Percentiles rank a stretch among this genome's conserved stretches.
Evolutionary conservation across 2,113 vertebrate genomes (phyloP).

Genomic region (Microcebus ravelobensis): DNA sequence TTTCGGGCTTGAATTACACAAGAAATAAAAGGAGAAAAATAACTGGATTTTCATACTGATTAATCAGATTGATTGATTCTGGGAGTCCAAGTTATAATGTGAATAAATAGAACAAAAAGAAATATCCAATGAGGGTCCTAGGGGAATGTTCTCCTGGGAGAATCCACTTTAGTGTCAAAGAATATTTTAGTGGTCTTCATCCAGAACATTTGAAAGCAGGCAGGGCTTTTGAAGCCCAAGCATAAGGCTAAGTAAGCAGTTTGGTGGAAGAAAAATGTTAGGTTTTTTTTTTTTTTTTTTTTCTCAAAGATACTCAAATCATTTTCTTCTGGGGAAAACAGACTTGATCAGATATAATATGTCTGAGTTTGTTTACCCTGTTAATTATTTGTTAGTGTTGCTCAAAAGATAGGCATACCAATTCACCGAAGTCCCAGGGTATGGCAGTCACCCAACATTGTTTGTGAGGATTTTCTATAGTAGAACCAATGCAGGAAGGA

Average conservation of each 20-base stretch:
- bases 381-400: background rate
- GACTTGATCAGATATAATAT: background rate
- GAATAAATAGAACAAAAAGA: background rate
- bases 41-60: background rate
- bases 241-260: background rate
- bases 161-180: background rate
- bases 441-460: background rate
- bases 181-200: constrained; percentile 16
- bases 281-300: background rate
- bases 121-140: background rate
- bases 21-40: background rate
- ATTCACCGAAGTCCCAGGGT: background rate
- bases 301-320: constrained; percentile 6
- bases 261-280: background rate
- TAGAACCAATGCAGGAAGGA: background rate
- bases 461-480: background rate
- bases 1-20: background rate
- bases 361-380: background rate
- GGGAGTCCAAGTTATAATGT: background rate
- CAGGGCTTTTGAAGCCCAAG: background rate
- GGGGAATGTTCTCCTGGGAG: background rate
- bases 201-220: constrained; percentile 4
- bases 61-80: background rate
- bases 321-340: constrained; percentile 32
- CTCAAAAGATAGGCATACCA: background rate